Base-by-base conservation (phyloP, 2,113 vertebrate genomes). In the Odobenus rosmarus region DNA sequence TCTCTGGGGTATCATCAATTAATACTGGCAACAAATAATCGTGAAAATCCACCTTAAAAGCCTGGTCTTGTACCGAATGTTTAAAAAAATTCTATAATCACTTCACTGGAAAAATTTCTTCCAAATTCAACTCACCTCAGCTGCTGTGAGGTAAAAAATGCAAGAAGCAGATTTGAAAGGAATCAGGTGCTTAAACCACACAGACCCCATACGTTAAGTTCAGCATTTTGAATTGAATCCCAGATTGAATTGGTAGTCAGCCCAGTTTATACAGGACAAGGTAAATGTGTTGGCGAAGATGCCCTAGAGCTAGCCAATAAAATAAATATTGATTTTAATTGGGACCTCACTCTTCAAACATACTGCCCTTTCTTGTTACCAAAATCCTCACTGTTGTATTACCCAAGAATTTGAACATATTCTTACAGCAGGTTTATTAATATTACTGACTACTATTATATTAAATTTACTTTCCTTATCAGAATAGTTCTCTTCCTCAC, bases 81-180 rank as follows among this genome's bases (percentile, higher is more conserved):
- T 31, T 31, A 33, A 67, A 93, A 46, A 91, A 69, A 64, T 67
- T 21, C n/a, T 76, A 42, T 42, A 81, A 53, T 85, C 9, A 79
- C 28, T 79, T 90, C 61, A 69, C 33, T 83, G 69, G 49, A 62
- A 97, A 81, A 57, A 26, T 46, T 67, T 12, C 33, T 87, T 93
- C 36, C 49, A 51, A 93, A 71, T 90, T 86, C 49, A 89, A 39
- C 2, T 93, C 36, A 92, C 2, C 18, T 94, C 84, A 91, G 9
- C 19, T n/a, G 15, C 49, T 64, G 4, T 42, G 39, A 80, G 7
- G 16, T 59, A 61, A 88, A 93, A 28, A 96, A 79, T 31, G 59
- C 51, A 16, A 57, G 42, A 82, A 71, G 33, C 26, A 83, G 69
- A 93, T 69, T 77, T 95, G 89, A 97, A 95, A 92, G 36, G 67